Evolutionary conservation across 2,888 invertebrate genomes (phyloP), one percentile per base, ranked within the genome.

Genomic region (Lasioglossum figueresi): DNA sequence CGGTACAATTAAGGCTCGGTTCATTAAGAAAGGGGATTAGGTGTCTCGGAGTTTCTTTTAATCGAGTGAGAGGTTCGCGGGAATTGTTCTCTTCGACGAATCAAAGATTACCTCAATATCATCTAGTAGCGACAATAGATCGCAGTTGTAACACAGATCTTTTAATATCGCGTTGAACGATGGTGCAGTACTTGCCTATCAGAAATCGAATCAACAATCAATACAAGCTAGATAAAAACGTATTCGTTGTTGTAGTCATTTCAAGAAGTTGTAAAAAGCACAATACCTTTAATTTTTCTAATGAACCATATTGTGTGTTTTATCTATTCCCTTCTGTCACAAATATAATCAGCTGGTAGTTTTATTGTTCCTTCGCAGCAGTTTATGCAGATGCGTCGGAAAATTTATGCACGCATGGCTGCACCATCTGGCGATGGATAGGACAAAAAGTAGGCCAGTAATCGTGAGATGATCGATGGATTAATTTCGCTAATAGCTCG

Each of bases 401-500:
- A 23, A 68, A 68, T 68, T 68, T 3, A 68, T 37, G 23, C 66
- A 37, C 34, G 66, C 23, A 4, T 8, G 34, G 8, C 19, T 37
- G 10, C 34, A 34, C 66, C 19, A 23, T 34, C 23, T 68, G 66
- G 0, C 66, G 66, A 68, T 37, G 8, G 19, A 34, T 68, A 1
- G 37, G 19, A 19, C 23, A 68, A 31, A 23, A 68, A 23, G 31
- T 23, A 34, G 34, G 3, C 34, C 23, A 34, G 34, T 68, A 68
- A 68, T 31, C 66, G 66, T 3, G 12, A 68, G 66, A 68, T 68
- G 66, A 68, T 68, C 37, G 66, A 68, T 68, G 34, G 66, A 37
- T 34, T 68, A 68, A 68, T 34, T 68, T 37, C 66, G 66, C 66
- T 37, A 37, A 68, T 68, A 68, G 66, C 66, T 23, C 23, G 10